Evolutionary conservation across 2,888 invertebrate species (phyloP).

Genomic region (Tinea pellionella): DNA sequence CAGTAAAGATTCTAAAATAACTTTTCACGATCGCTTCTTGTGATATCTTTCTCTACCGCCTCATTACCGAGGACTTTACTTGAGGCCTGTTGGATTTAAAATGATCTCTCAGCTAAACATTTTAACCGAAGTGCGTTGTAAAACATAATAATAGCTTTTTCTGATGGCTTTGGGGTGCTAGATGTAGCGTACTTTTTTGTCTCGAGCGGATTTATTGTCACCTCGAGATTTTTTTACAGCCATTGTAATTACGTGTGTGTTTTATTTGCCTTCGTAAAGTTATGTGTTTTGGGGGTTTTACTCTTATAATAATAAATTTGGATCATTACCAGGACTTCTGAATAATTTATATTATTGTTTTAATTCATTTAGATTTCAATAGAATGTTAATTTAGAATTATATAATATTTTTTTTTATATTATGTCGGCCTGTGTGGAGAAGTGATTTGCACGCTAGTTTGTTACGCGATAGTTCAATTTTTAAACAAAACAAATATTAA

Average conservation of each 20-base stretch:
- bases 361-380: too few species aligned
- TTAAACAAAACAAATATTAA: too few species aligned
- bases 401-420: too few species aligned
- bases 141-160: conserved; percentile 32
- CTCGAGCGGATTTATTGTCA: conserved; percentile 8
- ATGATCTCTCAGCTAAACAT: conserved; percentile 19
- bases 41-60: neutral
- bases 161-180: conserved; percentile 12
- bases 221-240: neutral
- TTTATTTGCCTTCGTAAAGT: conserved; percentile 1
- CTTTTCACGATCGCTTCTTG: conserved; percentile 15
- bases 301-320: neutral
- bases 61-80: conserved; percentile 16
- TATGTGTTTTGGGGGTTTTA: neutral
- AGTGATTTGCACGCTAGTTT: neutral
- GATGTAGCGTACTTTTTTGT: neutral
- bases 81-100: conserved; percentile 13
- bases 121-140: conserved; percentile 29
- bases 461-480: neutral
- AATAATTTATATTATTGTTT: too few species aligned
- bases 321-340: neutral
- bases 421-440: too few species aligned
- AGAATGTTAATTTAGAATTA: too few species aligned
- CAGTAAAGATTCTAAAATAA: conserved; percentile 17
- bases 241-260: neutral